These are phyloP conservation scores for Melanchra persicariae DNA, from an alignment of 2,888 invertebrate genomes.

Conservation along the genomic window DNA sequence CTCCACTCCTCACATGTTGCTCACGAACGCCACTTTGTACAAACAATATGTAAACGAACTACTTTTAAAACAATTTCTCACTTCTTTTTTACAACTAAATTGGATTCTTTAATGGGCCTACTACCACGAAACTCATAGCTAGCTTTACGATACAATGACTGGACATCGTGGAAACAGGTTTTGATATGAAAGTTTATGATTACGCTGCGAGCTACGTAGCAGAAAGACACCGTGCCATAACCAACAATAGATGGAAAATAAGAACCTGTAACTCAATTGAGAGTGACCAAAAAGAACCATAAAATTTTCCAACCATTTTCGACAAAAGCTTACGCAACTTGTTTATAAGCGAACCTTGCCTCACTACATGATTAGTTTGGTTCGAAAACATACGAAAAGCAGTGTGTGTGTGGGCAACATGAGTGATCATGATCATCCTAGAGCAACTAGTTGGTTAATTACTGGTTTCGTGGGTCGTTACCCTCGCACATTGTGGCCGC, in stretches of 20 bases:
- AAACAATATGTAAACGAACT: constrained; percentile 24
- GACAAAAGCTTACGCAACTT: constrained; percentile 14
- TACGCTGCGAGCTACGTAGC: not conserved
- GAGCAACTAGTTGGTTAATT: constrained; percentile 65
- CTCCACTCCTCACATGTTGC: constrained; percentile 7
- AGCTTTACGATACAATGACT: constrained; percentile 12
- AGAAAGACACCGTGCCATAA: not conserved
- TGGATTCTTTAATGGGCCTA: not conserved
- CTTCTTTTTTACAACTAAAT: constrained; percentile 16
- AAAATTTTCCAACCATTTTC: not conserved
- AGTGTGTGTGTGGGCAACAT: constrained; percentile 42
- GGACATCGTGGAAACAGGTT: constrained; percentile 10
- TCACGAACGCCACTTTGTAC: constrained; percentile 32
- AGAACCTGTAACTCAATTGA: not conserved
- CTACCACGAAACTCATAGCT: not conserved
- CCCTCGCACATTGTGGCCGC: constrained; percentile 64
- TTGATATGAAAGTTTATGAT: constrained; percentile 22
- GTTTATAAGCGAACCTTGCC: constrained; percentile 4
- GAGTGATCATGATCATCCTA: constrained; percentile 62
- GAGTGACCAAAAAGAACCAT: not conserved
- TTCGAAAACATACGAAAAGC: constrained; percentile 58
- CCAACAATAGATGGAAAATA: constrained; percentile 5
- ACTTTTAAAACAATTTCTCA: constrained; percentile 36
- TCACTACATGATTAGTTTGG: constrained; percentile 8
- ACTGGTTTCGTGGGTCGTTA: constrained; percentile 75